phyloP scores from a whole-genome alignment of 1,140 invertebrate species.

The Sinella curviseta region DNA sequence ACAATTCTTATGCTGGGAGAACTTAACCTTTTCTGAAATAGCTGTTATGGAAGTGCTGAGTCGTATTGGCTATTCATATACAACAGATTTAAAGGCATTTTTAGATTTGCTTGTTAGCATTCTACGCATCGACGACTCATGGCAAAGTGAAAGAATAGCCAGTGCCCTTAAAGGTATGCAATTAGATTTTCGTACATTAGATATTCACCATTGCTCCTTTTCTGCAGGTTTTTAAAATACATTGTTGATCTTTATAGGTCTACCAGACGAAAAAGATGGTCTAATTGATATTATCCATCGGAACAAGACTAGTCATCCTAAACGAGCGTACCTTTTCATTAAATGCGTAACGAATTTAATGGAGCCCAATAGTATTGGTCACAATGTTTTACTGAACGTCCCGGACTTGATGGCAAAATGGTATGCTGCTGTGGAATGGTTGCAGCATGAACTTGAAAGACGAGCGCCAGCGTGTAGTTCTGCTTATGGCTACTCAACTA shows the following conservation, averaged over 20 bases:
- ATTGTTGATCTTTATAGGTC: slow-evolving; percentile 59
- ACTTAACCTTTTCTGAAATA: slow-evolving; percentile 84
- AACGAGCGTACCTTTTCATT: slow-evolving; percentile 93
- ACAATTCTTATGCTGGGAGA: slow-evolving; percentile 95
- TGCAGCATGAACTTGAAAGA: slow-evolving; percentile 88
- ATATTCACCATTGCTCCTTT: background rate
- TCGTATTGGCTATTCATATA: slow-evolving; percentile 92
- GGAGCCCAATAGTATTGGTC: slow-evolving; percentile 73
- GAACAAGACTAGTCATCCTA: slow-evolving; percentile 92
- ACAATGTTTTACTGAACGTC: slow-evolving; percentile 73
- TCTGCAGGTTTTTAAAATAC: background rate
- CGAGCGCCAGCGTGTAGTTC: slow-evolving; percentile 53
- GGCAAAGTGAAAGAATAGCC: slow-evolving; percentile 89
- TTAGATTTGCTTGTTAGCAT: slow-evolving; percentile 85
- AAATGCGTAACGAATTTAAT: slow-evolving; percentile 92
- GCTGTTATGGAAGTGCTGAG: slow-evolving; percentile 87
- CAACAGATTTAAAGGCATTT: slow-evolving; percentile 88
- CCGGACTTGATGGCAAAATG: slow-evolving; percentile 80
- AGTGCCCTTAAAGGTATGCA: slow-evolving; percentile 79
- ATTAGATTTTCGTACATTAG: no score
- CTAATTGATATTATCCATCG: slow-evolving; percentile 88
- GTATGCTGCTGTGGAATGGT: slow-evolving; percentile 85
- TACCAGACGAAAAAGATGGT: slow-evolving; percentile 88
- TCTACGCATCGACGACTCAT: slow-evolving; percentile 88
- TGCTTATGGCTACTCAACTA: slow-evolving; percentile 62